Conservation (phyloP, 1,140 invertebrate species). For the Manduca sexta region DNA sequence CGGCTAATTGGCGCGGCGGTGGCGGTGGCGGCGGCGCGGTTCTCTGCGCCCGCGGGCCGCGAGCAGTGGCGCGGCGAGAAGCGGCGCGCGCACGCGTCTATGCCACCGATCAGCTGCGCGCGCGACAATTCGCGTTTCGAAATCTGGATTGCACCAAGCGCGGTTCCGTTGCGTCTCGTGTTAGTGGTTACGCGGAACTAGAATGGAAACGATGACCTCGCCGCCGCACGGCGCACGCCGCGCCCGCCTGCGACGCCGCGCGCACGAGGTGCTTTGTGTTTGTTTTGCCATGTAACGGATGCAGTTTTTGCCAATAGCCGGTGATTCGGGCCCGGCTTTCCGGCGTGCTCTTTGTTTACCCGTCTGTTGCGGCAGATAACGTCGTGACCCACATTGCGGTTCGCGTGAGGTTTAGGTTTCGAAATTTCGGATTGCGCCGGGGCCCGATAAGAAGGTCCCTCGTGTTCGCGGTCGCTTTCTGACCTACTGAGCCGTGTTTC, state of each 20-base stretch:
- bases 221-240: conserved; percentile 12
- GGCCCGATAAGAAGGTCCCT: conserved; percentile 19
- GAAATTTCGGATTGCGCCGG: conserved; percentile 25
- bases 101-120: conserved; percentile 24
- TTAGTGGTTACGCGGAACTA: conserved; percentile 9
- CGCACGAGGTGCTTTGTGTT: conserved; percentile 55
- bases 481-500: conserved; percentile 20
- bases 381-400: conserved; percentile 36
- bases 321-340: conserved; percentile 24
- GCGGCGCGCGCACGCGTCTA: conserved; percentile 33
- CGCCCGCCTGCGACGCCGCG: neutral
- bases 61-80: conserved; percentile 56
- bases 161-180: conserved; percentile 19
- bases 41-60: no score
- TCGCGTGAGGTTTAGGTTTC: conserved; percentile 22
- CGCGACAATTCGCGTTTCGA: conserved; percentile 40
- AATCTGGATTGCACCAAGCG: conserved; percentile 38
- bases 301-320: conserved; percentile 16
- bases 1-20: conserved; percentile 28
- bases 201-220: conserved; percentile 54
- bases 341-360: conserved; percentile 18
- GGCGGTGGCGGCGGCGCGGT: conserved; percentile 16
- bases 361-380: conserved; percentile 15
- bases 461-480: conserved; percentile 25
- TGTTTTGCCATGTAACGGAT: conserved; percentile 31